A percentile compares a stretch with the other conserved stretches of the same genome.
Evolutionary conservation across 2,797 vertebrate genomes (phyloP).

Genomic region (Myotis myotis): DNA sequence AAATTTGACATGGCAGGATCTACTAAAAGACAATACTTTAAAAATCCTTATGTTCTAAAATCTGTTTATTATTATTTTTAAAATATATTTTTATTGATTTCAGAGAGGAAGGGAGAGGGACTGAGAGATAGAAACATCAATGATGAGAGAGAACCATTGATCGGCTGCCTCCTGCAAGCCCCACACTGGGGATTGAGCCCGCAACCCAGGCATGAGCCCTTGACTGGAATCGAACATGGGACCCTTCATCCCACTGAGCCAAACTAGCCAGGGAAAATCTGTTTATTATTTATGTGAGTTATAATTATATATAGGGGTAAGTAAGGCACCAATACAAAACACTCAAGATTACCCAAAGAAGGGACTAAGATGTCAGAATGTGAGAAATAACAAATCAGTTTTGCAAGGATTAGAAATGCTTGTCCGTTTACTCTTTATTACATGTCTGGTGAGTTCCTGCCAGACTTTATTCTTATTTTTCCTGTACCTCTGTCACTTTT

Average conservation of each 20-base stretch:
- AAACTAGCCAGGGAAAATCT: background rate
- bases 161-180: too few relatives aligned
- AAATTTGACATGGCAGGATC: slow-evolving; percentile 31
- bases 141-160: too few relatives aligned
- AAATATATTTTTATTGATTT: too few relatives aligned
- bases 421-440: background rate
- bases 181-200: too few relatives aligned
- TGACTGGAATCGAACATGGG: too few relatives aligned
- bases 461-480: background rate
- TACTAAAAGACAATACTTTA: slow-evolving; percentile 3
- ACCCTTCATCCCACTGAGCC: too few relatives aligned
- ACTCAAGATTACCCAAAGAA: background rate
- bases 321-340: background rate
- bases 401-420: background rate
- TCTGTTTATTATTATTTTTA: background rate
- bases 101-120: too few relatives aligned
- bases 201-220: too few relatives aligned
- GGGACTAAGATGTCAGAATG: background rate
- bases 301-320: background rate
- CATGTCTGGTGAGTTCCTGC: too few relatives aligned
- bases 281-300: background rate
- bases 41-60: slow-evolving; percentile 14
- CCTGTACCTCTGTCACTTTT: background rate
- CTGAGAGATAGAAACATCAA: too few relatives aligned
- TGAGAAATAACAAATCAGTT: background rate